Evolutionary conservation across 2,113 vertebrate genomes (phyloP), one percentile per base, ranked within the genome.

Genomic region (Gymnorhina tibicen): DNA sequence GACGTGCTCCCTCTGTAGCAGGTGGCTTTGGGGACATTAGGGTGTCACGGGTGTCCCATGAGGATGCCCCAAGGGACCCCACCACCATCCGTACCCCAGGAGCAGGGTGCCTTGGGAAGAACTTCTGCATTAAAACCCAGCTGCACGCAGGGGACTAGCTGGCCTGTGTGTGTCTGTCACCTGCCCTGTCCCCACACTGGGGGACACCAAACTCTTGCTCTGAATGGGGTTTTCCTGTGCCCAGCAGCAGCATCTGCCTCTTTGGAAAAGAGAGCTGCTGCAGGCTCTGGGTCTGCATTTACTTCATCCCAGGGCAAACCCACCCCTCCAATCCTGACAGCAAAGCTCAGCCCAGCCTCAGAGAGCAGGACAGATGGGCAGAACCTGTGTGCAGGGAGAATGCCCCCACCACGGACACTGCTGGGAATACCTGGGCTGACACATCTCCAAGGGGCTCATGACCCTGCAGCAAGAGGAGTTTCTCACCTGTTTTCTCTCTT

Each of bases 181-280:
- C 15, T 20, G 39, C 62, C 10, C 41, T 27, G n/a, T 86, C 17
- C 9, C 42, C 18, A 8, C 0, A 0, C 0, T 30, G 27, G 8
- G 20, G n/a, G 39, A 83, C 33, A 73, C 15, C 18, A 9, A 79
- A 19, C 28, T 75, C 59, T 66, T 8, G 3, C 12, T 22, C 42
- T 22, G 10, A 30, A 33, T 13, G 42, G 7, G 2, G 2, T 11
- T 89, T 78, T 91, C 44, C 37, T 11, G 0, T 28, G 22, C 19
- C 16, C 2, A 2, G 16, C 0, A 0, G 7, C 53, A 69, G 37
- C 14, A 26, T 28, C 27, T 1, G 0, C 11, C 35, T 41, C 18
- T 68, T 28, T 0, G 1, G 72, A 73, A 83, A 46, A n/a, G 11
- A 30, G 11, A 4, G 13, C 17, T 53, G 41, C 21, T 68, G 12